Percentiles rank a stretch among this genome's conserved stretches.
phyloP scores from a whole-genome alignment of 2,797 vertebrate species.

The Neosilurus mollespiculum region DNA sequence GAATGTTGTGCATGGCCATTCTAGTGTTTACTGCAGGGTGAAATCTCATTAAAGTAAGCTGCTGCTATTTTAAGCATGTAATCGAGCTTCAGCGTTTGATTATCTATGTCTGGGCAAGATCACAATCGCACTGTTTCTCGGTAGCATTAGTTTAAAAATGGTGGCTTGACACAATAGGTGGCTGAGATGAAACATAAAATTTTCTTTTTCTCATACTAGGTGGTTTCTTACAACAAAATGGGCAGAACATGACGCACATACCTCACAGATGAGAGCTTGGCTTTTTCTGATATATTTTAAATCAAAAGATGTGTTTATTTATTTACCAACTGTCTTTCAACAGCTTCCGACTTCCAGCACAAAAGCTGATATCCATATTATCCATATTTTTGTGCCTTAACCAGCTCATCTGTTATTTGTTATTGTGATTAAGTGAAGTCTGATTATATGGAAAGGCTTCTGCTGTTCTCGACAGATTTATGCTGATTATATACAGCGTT shows the following conservation, averaged over 20 bases:
- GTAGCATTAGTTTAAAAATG: conserved; percentile 30
- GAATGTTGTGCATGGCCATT: conserved; percentile 62
- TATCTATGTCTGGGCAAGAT: conserved; percentile 79
- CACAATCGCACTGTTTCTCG: conserved; percentile 56
- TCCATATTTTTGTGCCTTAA: background rate
- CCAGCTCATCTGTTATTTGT: conserved; percentile 11
- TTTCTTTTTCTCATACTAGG: background rate
- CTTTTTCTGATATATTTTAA: background rate
- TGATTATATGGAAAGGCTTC: conserved; percentile 10
- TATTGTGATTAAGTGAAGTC: background rate
- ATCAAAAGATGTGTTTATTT: background rate
- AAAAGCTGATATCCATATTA: background rate
- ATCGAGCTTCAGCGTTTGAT: conserved; percentile 81
- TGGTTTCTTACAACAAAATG: background rate
- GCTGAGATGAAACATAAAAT: conserved; percentile 13
- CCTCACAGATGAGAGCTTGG: background rate
- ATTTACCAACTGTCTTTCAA: background rate
- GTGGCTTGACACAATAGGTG: conserved; percentile 3
- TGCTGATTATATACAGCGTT: conserved; percentile 13
- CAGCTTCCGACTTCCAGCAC: background rate
- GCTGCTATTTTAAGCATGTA: conserved; percentile 83
- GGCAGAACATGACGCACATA: background rate
- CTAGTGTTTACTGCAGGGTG: conserved; percentile 62
- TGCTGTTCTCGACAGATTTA: background rate
- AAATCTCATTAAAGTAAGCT: conserved; percentile 89